Evolutionary conservation across 2,888 invertebrate species (phyloP).

Genomic region (Carterocephalus palaemon): DNA sequence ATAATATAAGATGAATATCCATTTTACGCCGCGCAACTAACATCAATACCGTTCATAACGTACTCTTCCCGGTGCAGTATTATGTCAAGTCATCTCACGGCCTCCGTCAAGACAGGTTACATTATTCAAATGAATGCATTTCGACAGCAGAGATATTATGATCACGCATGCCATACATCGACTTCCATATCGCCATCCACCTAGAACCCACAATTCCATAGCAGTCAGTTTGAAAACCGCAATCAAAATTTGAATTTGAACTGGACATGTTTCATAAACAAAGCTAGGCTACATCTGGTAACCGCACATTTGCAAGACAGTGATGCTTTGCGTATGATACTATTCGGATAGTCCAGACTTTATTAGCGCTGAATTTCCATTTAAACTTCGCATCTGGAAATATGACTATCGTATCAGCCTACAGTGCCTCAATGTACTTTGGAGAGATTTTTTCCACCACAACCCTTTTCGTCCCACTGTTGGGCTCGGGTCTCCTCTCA

Average conservation of each 20-base stretch:
- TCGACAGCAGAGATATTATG: conserved; percentile 38
- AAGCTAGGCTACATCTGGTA: conserved; percentile 55
- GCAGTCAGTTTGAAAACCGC: conserved; percentile 2
- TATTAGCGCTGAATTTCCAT: conserved; percentile 18
- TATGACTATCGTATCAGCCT: conserved; percentile 17
- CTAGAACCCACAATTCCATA: conserved; percentile 36
- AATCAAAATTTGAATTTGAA: conserved; percentile 30
- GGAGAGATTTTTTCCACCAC: no score
- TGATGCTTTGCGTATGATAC: conserved; percentile 53
- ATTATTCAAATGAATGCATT: conserved; percentile 72
- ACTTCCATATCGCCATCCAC: conserved; percentile 20
- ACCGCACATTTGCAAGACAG: conserved; percentile 52
- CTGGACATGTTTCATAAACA: conserved; percentile 54
- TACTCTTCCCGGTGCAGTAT: conserved; percentile 52
- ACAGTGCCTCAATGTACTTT: no score
- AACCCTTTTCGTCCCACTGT: no score
- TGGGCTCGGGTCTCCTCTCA: no score
- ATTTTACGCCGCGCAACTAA: conserved; percentile 29
- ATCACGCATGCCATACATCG: conserved; percentile 31
- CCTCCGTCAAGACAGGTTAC: conserved; percentile 65
- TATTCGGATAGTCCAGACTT: conserved; percentile 34
- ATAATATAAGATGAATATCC: conserved; percentile 16
- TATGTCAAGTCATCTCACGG: conserved; percentile 72
- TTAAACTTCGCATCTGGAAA: conserved; percentile 19
- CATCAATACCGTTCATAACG: conserved; percentile 40